These are phyloP conservation scores for Grallaria varia DNA, from an alignment of 2,113 vertebrate species.

Conservation along the genomic window DNA sequence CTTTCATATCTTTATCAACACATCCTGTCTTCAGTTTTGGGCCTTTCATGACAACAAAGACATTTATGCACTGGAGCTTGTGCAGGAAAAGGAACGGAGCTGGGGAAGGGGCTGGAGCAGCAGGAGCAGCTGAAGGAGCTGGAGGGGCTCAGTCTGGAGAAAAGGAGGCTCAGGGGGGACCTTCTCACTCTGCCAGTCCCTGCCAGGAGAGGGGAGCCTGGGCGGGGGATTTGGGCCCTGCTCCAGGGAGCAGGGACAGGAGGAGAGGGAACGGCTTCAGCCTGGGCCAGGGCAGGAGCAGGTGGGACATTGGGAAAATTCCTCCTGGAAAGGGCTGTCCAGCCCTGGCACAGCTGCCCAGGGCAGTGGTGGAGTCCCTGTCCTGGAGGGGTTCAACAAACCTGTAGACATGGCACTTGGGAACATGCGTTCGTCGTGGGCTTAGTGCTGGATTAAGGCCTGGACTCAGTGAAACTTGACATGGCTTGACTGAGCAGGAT, in stretches of 20 bases:
- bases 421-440: background rate
- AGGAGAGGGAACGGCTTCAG: background rate
- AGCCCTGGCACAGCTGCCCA: background rate
- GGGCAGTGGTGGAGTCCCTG: background rate
- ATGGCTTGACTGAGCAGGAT: background rate
- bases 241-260: background rate
- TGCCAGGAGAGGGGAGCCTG: background rate
- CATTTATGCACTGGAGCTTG: background rate
- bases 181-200: background rate
- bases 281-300: background rate
- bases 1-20: rapidly evolving
- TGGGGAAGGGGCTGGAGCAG: background rate
- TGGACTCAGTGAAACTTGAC: background rate
- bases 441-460: background rate
- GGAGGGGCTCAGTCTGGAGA: background rate
- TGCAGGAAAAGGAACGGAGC: background rate
- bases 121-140: background rate
- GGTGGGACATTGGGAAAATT: background rate
- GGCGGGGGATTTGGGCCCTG: rapidly evolving
- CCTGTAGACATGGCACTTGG: background rate
- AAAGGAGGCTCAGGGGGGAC: background rate
- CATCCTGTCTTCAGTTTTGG: background rate
- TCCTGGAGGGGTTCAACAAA: background rate
- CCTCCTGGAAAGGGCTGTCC: background rate
- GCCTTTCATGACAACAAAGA: background rate